Evolutionary conservation across 2,113 vertebrate genomes (phyloP), one percentile per base, ranked within the genome.

Genomic region (Rhinogobius similis): DNA sequence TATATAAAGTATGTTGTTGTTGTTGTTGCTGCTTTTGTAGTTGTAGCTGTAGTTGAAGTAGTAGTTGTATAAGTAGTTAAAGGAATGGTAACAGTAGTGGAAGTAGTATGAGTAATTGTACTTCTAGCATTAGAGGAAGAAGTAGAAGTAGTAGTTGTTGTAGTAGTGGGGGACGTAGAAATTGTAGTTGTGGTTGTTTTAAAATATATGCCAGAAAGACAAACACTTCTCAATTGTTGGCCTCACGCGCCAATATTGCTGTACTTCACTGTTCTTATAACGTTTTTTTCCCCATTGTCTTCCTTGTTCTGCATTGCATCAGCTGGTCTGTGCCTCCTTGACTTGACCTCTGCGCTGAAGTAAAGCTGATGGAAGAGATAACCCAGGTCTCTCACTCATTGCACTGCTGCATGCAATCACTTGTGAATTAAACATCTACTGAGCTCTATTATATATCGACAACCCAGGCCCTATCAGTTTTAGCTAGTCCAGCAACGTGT

Each of bases 361-460:
- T 66, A 67, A 80, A 81, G 55, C 69, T 27, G 24, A 67, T 53
- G 68, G 32, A 67, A 56, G 43, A 53, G 32, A 84, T 52, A 23
- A 20, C 2, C 76, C 72, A 76, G 71, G 65, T 79, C 38, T 29
- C 66, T 81, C 70, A 46, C 69, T 73, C 70, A 71, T 68, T 72
- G 65, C 64, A 44, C 56, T 50, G 69, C 46, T 67, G 72, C 39
- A 73, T 58, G 70, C 43, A 70, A 82, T 81, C 56, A 50, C 72
- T 70, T 61, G 44, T 86, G 80, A 84, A 86, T 87, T 78, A 87
- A 88, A 81, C 78, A 85, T 81, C 71, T 56, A 66, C 68, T 48
- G 65, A 82, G 73, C 75, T 78, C 70, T 59, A 21, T 50, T 50
- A 61, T 50, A 61, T 56, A 74, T 75, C 73, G 66, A 72, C 75